A percentile compares a stretch with the other conserved stretches of the same genome.
These are phyloP conservation scores for Macaria notata DNA, from an alignment of 2,888 invertebrate genomes.

Conservation along the genomic window DNA sequence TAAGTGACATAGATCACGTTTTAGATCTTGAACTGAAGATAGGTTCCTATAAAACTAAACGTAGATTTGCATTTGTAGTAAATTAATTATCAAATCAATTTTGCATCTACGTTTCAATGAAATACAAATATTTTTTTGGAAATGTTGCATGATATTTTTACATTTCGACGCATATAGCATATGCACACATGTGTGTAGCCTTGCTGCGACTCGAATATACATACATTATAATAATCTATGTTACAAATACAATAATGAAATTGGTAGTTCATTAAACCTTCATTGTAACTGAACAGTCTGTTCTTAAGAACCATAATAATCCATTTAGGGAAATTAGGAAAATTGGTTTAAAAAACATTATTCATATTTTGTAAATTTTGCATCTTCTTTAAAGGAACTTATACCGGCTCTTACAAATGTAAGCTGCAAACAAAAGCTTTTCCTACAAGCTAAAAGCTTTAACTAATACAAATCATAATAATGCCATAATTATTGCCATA, in stretches of 20 bases:
- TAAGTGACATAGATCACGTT: constrained; percentile 41
- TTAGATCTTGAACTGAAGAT: constrained; percentile 74
- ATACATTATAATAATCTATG: too few relatives aligned
- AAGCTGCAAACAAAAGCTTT: constrained; percentile 42
- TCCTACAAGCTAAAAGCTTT: constrained; percentile 60
- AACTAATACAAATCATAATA: constrained; percentile 62
- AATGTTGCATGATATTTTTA: too few relatives aligned
- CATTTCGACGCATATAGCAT: too few relatives aligned
- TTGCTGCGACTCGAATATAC: too few relatives aligned
- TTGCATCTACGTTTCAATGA: constrained; percentile 17
- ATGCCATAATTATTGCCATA: constrained; percentile 69
- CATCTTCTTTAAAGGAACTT: constrained; percentile 18
- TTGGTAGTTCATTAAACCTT: too few relatives aligned
- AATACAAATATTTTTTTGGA: not conserved
- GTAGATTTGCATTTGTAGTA: constrained; percentile 45
- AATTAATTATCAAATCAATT: constrained; percentile 37
- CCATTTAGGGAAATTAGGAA: too few relatives aligned
- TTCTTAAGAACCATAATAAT: too few relatives aligned
- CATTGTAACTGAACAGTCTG: too few relatives aligned
- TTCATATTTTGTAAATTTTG: not conserved
- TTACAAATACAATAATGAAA: too few relatives aligned
- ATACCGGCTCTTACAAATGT: too few relatives aligned
- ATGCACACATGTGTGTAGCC: too few relatives aligned
- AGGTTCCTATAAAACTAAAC: constrained; percentile 74
- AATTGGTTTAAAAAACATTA: too few relatives aligned